Evolutionary conservation across 1,140 invertebrate genomes (phyloP), one percentile per base, ranked within the genome.

Genomic region (Calycopis cecrops): DNA sequence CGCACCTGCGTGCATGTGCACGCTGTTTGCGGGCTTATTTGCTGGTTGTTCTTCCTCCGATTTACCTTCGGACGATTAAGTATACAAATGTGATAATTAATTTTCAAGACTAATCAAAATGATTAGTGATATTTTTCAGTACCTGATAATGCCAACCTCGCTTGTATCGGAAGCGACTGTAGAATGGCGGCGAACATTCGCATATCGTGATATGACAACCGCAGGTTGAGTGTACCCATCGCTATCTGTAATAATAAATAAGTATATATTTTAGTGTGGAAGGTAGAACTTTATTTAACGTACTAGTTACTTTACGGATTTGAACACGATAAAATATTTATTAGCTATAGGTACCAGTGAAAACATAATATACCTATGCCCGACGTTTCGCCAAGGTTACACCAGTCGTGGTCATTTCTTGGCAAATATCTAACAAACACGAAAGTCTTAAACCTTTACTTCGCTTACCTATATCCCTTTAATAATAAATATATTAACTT

Each of bases 131-230:
- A 35, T 50, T 16, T 0, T 51, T 14, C 16, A 42, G 12, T 49
- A 73, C 81, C 81, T 9, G 89, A 84, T 62, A 90, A 54, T 1
- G 91, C 91, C 34, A 88, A 84, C 0, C 92, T 76, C 4, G 93
- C 92, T 72, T 97, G 95, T 61, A 92, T 92, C 0, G 95, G 94
- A 48, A 99, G 78, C 0, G 95, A 96, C 60, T 95, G 93, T 42
- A 98, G 76, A 89, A 99, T 98, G 62, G 94, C 90, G 0, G 93
- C 87, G 73, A 99, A 98, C 91, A 99, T 95, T 51, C 94, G 92
- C 71, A 98, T 93, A 79, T 99, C 97, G 72, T 97, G 93, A 71
- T 99, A 99, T 0, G 97, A 98, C 1, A 99, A 75, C 3, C 97
- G 91, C 6, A 99, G 90, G 72, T 92, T 96, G 17, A 99, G 79